Base-by-base conservation (phyloP, 2,113 vertebrate species). In the Pitta sordida region DNA sequence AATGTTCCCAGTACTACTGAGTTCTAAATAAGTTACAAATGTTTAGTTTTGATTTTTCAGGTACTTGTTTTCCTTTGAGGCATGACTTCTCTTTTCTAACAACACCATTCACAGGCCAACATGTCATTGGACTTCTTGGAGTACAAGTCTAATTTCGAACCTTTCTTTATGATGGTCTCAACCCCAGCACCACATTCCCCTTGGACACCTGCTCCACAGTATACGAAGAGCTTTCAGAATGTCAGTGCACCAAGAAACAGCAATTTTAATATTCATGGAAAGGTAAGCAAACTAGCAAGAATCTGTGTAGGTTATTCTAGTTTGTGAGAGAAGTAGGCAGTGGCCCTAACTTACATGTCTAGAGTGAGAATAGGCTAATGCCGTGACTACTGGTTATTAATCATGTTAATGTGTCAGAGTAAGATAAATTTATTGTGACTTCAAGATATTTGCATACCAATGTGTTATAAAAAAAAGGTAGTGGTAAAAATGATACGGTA, bases 161-260 rank as follows among this genome's bases (percentile, higher is more conserved):
- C 99, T 1, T 99, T 99, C 98, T 99, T 99, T 96, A 99, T 99
- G 99, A 99, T 99, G 99, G 98, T 99, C 6, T 98, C 99, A 82
- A 99, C 99, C 2, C 99, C 99, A 34, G 99, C 99, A 9, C 99
- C 99, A 0, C 99, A 99, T 87, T 99, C 98, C 0, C 99, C 99
- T 22, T 99, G 99, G 99, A 99, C 98, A 2, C 97, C 99, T 5
- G 99, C 99, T 30, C 99, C 99, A 26, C 99, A 99, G 95, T 99
- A 99, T 82, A 97, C 98, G n/a, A 96, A 98, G 91, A 92, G 94
- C 68, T 99, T 99, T 94, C 97, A 97, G 86, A 97, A 95, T 29
- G 96, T 98, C 95, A 98, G 98, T 64, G 99, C 99, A 34, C 99
- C 99, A 86, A 98, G 99, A 90, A 98, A 98, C 93, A 98, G 98